Conservation (phyloP, 2,113 vertebrate species). For the Sialia sialis region DNA sequence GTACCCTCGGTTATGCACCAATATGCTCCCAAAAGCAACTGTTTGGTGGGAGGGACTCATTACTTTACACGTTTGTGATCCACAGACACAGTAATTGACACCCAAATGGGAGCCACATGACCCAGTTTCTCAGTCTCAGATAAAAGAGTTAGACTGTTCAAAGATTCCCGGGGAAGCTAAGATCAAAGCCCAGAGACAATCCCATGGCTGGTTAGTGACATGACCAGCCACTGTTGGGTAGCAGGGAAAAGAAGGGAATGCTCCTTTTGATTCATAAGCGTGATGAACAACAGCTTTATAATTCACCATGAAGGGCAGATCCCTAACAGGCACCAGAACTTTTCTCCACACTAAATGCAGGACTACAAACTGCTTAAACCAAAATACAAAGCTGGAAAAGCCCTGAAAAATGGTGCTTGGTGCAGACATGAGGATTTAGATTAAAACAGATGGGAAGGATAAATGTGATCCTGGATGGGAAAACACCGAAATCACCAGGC, state of each 20-base stretch:
- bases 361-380: background rate
- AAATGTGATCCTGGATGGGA: background rate
- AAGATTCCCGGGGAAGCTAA: background rate
- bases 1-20: background rate
- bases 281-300: background rate
- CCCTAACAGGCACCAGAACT: background rate
- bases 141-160: background rate
- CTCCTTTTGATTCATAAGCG: background rate
- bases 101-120: background rate
- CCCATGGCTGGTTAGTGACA: background rate
- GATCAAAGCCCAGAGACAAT: background rate
- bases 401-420: background rate
- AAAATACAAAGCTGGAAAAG: background rate
- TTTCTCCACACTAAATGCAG: background rate
- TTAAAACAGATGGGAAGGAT: background rate
- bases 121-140: background rate
- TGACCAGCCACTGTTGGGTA: background rate
- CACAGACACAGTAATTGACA: background rate
- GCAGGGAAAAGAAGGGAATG: background rate
- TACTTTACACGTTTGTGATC: background rate
- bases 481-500: background rate
- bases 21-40: background rate
- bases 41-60: background rate
- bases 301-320: background rate
- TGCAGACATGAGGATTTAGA: background rate